Conservation (phyloP, 2,888 invertebrate genomes). For the Erebia aethiops region DNA sequence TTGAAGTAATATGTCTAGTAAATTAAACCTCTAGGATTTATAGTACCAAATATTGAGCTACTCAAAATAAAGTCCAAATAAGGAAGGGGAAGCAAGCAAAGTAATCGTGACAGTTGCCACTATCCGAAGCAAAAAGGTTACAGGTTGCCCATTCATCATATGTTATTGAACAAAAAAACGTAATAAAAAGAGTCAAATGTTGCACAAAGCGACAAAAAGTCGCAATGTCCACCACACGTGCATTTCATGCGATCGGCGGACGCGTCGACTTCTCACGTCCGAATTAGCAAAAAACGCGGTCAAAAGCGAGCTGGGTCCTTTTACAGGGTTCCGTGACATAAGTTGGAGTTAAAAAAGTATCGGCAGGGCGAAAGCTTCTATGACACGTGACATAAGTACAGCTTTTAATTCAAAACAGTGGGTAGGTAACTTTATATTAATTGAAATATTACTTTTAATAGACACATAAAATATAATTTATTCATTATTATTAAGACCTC, state of each 20-base stretch:
- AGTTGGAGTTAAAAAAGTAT: too few relatives aligned
- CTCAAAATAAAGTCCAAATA: neutral
- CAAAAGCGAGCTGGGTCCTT: slow-evolving; percentile 2
- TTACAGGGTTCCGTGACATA: slow-evolving; percentile 40
- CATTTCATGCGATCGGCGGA: slow-evolving; percentile 54
- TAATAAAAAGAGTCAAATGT: slow-evolving; percentile 17
- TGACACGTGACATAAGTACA: too few relatives aligned
- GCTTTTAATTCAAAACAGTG: too few relatives aligned
- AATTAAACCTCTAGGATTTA: too few relatives aligned
- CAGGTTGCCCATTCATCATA: slow-evolving; percentile 25
- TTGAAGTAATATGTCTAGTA: too few relatives aligned
- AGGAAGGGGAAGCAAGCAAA: neutral
- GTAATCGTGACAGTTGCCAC: neutral
- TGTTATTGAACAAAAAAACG: slow-evolving; percentile 16
- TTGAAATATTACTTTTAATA: slow-evolving; percentile 2
- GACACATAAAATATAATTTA: slow-evolving; percentile 19
- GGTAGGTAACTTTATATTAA: too few relatives aligned
- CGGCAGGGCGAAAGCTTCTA: too few relatives aligned
- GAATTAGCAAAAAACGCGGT: slow-evolving; percentile 45
- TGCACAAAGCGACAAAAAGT: slow-evolving; percentile 33
- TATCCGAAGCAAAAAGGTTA: slow-evolving; percentile 7
- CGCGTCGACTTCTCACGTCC: slow-evolving; percentile 64
- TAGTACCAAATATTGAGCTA: too few relatives aligned
- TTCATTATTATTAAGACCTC: slow-evolving; percentile 23
- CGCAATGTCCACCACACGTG: slow-evolving; percentile 53